Base-by-base conservation (phyloP, 2,888 invertebrate genomes). In the Caenorhabditis parvicauda region DNA sequence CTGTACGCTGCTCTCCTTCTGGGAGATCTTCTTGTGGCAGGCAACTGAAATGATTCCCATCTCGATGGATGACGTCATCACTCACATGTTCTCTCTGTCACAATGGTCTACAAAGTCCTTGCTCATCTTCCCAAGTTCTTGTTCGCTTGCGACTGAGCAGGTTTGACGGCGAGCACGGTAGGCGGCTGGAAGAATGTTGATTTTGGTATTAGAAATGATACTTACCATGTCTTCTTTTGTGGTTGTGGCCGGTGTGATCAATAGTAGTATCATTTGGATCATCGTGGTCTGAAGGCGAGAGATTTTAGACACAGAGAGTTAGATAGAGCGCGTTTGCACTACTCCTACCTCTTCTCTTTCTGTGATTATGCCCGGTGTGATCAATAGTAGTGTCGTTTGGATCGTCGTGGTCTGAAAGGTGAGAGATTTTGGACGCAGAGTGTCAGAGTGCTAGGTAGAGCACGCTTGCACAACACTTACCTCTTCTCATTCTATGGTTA, bases 1-100 rank as follows among this genome's bases (percentile, higher is more conserved):
- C 64, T 35, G 64, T 68, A 19, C 60, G 61, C 37, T 64, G 59
- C 17, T 61, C 44, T 37, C 66, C 62, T 29, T 50, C 59, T 5
- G 67, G 64, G 29, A 70, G 66, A 41, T 70, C 70, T 38, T 70
- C 70, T n/a, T 65, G 59, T n/a, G 70, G 64, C 19, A 70, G 60
- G 39, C 70, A 70, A n/a, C 70, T 70, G 50, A 41, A 58, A 24
- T 37, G 29, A 45, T 4, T 45, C 5, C 19, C 22, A 9, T 28
- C 17, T 14, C 29, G 7, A n/a, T 9, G 25, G 4, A 32, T 12
- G 32, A 6, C 1, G 3, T 41, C 2, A 2, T 12, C 19, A 53
- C 52, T 54, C 49, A 70, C 70, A 70, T 70, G 51, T 70, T 70
- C n/a, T 58, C 62, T 14, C 68, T 41, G 21, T 66, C 62, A 49